Evolutionary conservation across 2,797 vertebrate genomes (phyloP), one percentile per base, ranked within the genome.

Genomic region (Alectoris magna): DNA sequence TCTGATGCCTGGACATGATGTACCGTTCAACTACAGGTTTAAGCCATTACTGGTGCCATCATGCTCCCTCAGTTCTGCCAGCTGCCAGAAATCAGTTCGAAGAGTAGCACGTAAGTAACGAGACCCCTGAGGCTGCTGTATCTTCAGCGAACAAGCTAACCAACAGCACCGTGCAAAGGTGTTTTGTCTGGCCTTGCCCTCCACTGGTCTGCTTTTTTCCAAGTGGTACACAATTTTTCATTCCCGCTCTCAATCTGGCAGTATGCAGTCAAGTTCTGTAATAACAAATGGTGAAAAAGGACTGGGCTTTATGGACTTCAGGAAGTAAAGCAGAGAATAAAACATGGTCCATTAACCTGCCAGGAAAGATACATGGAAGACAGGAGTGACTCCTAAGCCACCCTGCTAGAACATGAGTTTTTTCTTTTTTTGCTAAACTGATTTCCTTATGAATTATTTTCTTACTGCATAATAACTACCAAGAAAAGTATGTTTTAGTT

Each of bases 401-500:
- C 93, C 82, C 83, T 76, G 62, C 53, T 92, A 88, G 93, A 79
- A 84, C 83, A 75, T 87, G 84, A 74, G 29, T 26, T 11, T 87
- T 44, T 71, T 72, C 71, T 63, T 64, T 24, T 92, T 92, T 43
- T 9, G 63, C 48, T 89, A 77, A 94, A 90, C 87, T 92, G 86
- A 93, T 95, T 94, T 94, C 74, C 84, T 87, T 96, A 95, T 85
- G 91, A 96, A 95, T 96, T 93, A 83, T 90, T 94, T 96, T 96
- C 95, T 96, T 94, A 92, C 90, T 95, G 72, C 58, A 77, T 91
- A 96, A 88, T 91, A 95, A 97, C 96, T 97, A 96, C 88, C 89
- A 94, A 97, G 94, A 96, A 93, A 97, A 97, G 97, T 97, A 96
- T 97, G 97, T 91, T 97, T 98, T 97, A 96, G 93, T 97, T 97